phyloP scores from a whole-genome alignment of 2,797 vertebrate genomes.

The Typhlichthys eigenmanni region DNA sequence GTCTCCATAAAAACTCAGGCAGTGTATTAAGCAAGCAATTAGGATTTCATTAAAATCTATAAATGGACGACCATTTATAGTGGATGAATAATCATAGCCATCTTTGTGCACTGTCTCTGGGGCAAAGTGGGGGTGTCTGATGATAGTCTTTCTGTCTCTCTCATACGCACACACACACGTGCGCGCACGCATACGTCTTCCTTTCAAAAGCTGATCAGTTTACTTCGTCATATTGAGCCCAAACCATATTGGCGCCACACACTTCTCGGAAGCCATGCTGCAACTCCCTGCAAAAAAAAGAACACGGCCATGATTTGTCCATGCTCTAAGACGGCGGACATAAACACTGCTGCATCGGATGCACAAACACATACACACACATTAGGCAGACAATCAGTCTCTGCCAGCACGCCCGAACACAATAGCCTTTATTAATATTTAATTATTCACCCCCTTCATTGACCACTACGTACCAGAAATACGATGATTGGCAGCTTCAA shows the following conservation, averaged over 20 bases:
- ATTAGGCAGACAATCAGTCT: conserved; percentile 78
- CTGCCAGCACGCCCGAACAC: conserved; percentile 83
- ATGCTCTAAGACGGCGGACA: conserved; percentile 17
- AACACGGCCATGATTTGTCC: conserved; percentile 41
- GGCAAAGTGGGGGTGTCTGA: conserved; percentile 37
- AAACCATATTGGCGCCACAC: conserved; percentile 85
- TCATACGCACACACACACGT: background rate
- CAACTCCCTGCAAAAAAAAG: conserved; percentile 77
- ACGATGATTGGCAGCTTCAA: conserved; percentile 42
- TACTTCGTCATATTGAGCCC: conserved; percentile 87
- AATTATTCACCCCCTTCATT: conserved; percentile 78
- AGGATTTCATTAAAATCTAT: conserved; percentile 83
- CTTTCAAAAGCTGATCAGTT: conserved; percentile 87
- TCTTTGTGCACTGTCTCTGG: conserved; percentile 55
- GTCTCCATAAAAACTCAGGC: conserved; percentile 69
- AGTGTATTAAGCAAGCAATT: conserved; percentile 79
- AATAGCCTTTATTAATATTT: conserved; percentile 93
- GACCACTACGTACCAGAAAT: conserved; percentile 76
- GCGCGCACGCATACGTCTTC: conserved; percentile 25
- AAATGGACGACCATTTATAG: conserved; percentile 79
- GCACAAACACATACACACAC: conserved; percentile 36
- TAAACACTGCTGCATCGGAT: conserved; percentile 9
- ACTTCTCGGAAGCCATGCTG: conserved; percentile 86
- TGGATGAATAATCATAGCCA: conserved; percentile 70
- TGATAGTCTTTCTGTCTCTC: conserved; percentile 4